Base-by-base conservation (phyloP, 2,888 invertebrate genomes). In the Thyatira batis region DNA sequence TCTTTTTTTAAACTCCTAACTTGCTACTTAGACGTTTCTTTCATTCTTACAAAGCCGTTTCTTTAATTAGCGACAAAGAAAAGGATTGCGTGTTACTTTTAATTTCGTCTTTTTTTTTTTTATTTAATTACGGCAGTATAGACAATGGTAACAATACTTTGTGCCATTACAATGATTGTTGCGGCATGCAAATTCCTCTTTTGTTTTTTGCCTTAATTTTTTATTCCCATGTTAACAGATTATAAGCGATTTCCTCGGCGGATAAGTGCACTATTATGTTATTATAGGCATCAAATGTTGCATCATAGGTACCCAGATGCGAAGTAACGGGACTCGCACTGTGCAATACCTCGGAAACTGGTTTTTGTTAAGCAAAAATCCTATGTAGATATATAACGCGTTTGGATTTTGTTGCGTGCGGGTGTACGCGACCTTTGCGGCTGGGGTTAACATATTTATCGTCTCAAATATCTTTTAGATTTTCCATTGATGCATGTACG, bases 51-150 rank as follows among this genome's bases (percentile, higher is more conserved):
- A 75, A 76, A 78, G 78, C 76, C 75, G 84, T 86, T 89, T 86
- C 89, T 90, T 90, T 90, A 89, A 90, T 91, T 89, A 89, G 84
- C 83, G 80, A 82, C 86, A 87, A 87, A 87, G 87, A 88, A 89
- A 85, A 76, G 82, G 79, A 86, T 89, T 86, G 90, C 90, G 89
- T 90, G 89, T 84, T 80, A 76, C 82, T 86, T 84, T 85, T 85
- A 85, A 33, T 33, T 33, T 64, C 84, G 87, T 89, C 86, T 45
- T 88, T 87, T 78, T 88, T 89, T 86, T 45, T 88, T 87, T 78
- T 82, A 90, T 90, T 89, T 86, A 89, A 91, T 90, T 89, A 89
- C 84, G 61, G 69, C 71, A 76, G 62, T 69, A 74, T 73, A 89
- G 85, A 91, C 89, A 89, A 91, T 84, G 85, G 84, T 70, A 75